These are phyloP conservation scores for Trachymyrmex septentrionalis DNA, from an alignment of 1,140 invertebrate species.

Conservation along the genomic window DNA sequence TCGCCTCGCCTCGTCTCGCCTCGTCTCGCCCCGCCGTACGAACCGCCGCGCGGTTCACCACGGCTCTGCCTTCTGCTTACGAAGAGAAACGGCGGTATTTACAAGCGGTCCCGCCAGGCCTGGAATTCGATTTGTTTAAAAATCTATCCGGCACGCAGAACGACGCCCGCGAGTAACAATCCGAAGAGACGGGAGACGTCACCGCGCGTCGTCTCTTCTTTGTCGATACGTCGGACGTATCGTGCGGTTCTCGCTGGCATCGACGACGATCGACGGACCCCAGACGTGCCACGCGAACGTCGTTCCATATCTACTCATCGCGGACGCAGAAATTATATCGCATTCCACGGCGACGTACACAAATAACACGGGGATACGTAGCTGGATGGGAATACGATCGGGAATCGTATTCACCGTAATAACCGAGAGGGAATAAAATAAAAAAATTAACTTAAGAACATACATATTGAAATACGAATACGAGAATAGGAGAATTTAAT, in stretches of 20 bases:
- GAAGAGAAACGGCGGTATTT: constrained; percentile 74
- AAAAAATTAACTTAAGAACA: neutral
- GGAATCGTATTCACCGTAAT: neutral
- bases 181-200: constrained; percentile 63
- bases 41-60: neutral
- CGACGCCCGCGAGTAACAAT: constrained; percentile 80
- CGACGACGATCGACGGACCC: constrained; percentile 67
- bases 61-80: constrained; percentile 29
- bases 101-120: constrained; percentile 74
- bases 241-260: neutral
- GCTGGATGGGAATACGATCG: neutral
- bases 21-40: neutral
- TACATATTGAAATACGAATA: neutral
- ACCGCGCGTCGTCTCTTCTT: constrained; percentile 72
- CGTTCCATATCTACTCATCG: constrained; percentile 58
- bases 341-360: constrained; percentile 58
- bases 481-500: neutral
- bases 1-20: constrained; percentile 37
- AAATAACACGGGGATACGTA: neutral
- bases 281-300: constrained; percentile 44
- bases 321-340: constrained; percentile 52
- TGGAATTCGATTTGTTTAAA: constrained; percentile 85
- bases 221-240: constrained; percentile 73
- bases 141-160: constrained; percentile 69
- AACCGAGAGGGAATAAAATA: neutral